Conservation (phyloP, 2,888 invertebrate genomes). For the Sinohyriopsis cumingii region DNA sequence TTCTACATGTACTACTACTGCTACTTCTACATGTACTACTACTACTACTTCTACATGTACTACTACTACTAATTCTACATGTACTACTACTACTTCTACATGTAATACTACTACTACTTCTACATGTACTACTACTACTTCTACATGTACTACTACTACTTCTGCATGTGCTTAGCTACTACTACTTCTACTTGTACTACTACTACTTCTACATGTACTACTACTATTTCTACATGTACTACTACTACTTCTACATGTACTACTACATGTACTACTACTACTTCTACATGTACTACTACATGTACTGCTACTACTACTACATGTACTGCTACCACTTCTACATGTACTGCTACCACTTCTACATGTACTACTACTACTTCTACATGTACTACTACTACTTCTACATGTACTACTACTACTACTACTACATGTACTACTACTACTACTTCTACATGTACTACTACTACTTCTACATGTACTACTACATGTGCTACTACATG, state of each 20-base stretch:
- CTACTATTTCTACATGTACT: conserved; percentile 4
- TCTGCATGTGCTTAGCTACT: no score
- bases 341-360: no score
- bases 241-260: conserved; percentile 6
- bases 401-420: conserved; percentile 6
- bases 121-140: conserved; percentile 5
- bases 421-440: not conserved
- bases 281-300: not conserved
- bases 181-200: conserved; percentile 3
- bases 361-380: conserved; percentile 7
- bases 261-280: conserved; percentile 6
- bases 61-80: conserved; percentile 3
- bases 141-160: conserved; percentile 5
- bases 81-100: conserved; percentile 2
- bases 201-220: conserved; percentile 5
- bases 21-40: conserved; percentile 3
- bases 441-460: conserved; percentile 6
- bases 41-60: not conserved
- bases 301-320: not conserved
- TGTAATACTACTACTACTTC: conserved; percentile 1
- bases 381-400: conserved; percentile 4
- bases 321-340: conserved; percentile 5
- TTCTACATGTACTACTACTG: conserved; percentile 1
- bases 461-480: conserved; percentile 2
- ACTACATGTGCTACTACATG: no score